Evolutionary conservation across 2,113 vertebrate genomes (phyloP), one percentile per base, ranked within the genome.

Genomic region (Verasper variegatus): DNA sequence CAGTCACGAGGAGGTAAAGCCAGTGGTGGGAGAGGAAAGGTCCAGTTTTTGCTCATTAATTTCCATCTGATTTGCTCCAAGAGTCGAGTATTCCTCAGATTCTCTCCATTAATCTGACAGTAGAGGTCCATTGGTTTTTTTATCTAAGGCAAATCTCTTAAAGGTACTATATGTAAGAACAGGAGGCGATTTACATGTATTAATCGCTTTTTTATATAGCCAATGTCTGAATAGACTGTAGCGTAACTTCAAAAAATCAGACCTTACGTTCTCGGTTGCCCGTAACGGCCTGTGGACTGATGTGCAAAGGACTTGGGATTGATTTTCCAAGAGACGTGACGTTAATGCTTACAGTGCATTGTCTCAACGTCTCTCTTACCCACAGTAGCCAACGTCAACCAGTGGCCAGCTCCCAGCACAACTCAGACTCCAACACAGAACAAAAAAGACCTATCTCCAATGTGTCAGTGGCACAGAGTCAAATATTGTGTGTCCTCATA

Each of bases 31-130:
- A 86, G 57, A 69, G 77, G 76, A 86, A 55, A 78, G 69, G 90
- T 92, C 87, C 90, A 87, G 89, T 90, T 83, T 90, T 86, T 91
- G 88, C 80, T 92, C 93, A 93, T 94, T 93, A 94, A 92, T 91
- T 94, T 89, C 88, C 85, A 86, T 91, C 86, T 86, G 90, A 89
- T 92, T 90, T 89, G 85, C 87, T 87, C 80, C 87, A 82, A 83
- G 73, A 92, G 79, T 87, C 87, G 67, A 86, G 85, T 68, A 15
- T 85, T 89, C 84, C 84, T 82, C 55, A 80, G 89, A 89, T 91
- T 73, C 91, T 85, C 78, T 87, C 87, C 93, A 94, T 94, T 94
- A 93, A 89, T 90, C 91, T 83, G 84, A 78, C 79, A 71, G 86
- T 66, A 71, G 86, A 86, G 88, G 88, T 86, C 83, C 90, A 91